Base-by-base conservation (phyloP, 2,888 invertebrate genomes). In the Sphaeridia pumilis region DNA sequence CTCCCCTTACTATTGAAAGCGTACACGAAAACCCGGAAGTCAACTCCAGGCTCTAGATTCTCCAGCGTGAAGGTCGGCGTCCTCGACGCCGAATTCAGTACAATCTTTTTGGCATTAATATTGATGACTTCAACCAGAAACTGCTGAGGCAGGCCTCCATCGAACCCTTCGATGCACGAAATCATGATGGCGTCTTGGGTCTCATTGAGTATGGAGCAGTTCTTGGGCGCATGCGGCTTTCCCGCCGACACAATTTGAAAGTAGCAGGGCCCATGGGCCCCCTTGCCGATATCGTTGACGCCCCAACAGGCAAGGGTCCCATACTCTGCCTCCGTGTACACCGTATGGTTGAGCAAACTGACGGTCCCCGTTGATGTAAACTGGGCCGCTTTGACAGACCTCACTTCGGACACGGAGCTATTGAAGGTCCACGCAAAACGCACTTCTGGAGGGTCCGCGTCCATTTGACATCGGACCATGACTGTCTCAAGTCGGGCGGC, bases 381-480 rank as follows among this genome's bases (percentile, higher is more conserved):
- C 36, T 57, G 52, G 21, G 58, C 59, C 42, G 51, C 48, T 26
- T 55, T 53, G 54, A 60, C 66, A 79, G 79, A 49, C 81, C 79
- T 58, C 35, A 52, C 75, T 71, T 54, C 83, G 68, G 87, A 87
- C 20, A 87, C 87, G 56, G 87, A 87, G 70, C 86, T 87, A 75
- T 90, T 90, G 76, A 90, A 88, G 62, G 87, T 87, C 90, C 90
- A 90, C 67, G 86, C 84, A 73, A 88, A 90, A 36, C 59, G 58
- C n/a, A 65, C 60, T 42, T 49, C 52, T 7, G 86, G 80, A n/a
- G 89, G 89, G 69, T 88, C 87, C 64, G 89, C 84, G 68, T 88
- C 87, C 60, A 89, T 87, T 60, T 86, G 83, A 70, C 89, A 90
- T 69, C 83, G 81, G 61, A 88, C 73, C 52, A 82, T 79, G 53